Base-by-base conservation (phyloP, 2,113 vertebrate species). In the Coregonus clupeaformis region DNA sequence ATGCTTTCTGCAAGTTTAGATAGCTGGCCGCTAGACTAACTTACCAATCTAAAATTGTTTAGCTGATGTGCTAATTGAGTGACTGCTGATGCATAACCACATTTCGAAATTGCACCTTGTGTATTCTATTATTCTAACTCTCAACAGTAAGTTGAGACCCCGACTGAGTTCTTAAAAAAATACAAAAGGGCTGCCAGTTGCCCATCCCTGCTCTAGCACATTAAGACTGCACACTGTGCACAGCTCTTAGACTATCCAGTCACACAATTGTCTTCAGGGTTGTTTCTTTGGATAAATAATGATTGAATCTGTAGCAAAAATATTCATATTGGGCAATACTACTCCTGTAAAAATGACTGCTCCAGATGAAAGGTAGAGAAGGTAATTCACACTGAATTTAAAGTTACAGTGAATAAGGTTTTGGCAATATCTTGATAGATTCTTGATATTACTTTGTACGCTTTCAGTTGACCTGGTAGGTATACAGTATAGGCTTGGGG, bases 141-240 rank as follows among this genome's bases (percentile, higher is more conserved):
- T 42, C 7, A 42, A 42, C 9, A 42, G 36, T 42, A 12, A 42
- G 11, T 42, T 42, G 36, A 42, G 36, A 42, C 3, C 36, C 9
- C 36, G 36, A 42, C 36, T 42, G 36, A 42, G 36, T 42, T 42
- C 36, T 9, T 11, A 42, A 42, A 42, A 36, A 36, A 42, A 27
- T 42, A 11, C 2, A 42, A 42, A 42, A 12, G 36, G 9, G 36
- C 9, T 9, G 2, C 36, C 36, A 42, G 36, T 42, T 42, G 36
- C 9, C 69, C 45, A 77, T 79, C 69, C 77, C 36, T 42, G 36
- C 11, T 70, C 32, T 77, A 81, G 65, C 9, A 2, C 76, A 81
- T 85, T 77, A 72, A 78, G 74, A 71, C 49, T 74, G 24, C 77
- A 62, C 24, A 71, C 76, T 71, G 32, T 73, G 24, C 80, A 62